phyloP scores from a whole-genome alignment of 1,140 invertebrate species.

The Brachionus sp. region DNA sequence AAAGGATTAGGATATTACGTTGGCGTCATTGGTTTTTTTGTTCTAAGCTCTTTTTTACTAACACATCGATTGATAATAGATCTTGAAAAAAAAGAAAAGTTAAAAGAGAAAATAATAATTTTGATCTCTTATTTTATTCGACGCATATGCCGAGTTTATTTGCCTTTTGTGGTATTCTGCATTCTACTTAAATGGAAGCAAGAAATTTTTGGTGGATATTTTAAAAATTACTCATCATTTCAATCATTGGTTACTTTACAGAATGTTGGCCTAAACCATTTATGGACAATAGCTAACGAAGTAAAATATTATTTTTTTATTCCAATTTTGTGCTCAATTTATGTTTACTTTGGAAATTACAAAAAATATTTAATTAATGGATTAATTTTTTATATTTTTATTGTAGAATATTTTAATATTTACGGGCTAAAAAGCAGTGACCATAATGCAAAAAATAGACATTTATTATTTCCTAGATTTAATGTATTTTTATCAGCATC shows the following conservation, averaged over 20 bases:
- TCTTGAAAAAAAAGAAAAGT: background rate
- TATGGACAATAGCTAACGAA: background rate
- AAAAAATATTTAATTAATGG: background rate
- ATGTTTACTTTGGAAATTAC: background rate
- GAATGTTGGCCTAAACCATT: background rate
- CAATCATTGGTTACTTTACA: background rate
- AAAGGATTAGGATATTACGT: slow-evolving; percentile 26
- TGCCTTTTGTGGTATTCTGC: background rate
- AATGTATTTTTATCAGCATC: background rate
- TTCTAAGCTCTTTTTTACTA: background rate
- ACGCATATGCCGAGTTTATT: background rate
- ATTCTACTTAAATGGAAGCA: background rate
- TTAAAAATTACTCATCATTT: background rate
- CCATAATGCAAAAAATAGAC: background rate
- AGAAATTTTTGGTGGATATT: background rate
- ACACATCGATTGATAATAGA: background rate
- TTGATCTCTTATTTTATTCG: background rate
- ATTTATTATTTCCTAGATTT: background rate
- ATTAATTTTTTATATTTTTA: background rate
- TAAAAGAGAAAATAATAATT: background rate
- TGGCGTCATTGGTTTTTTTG: slow-evolving; percentile 17
- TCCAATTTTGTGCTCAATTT: background rate
- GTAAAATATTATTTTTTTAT: slow-evolving; percentile 32
- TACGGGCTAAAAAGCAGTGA: background rate
- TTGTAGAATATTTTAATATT: background rate